Conservation (phyloP, 2,888 invertebrate species). For the Netelia virgata region DNA sequence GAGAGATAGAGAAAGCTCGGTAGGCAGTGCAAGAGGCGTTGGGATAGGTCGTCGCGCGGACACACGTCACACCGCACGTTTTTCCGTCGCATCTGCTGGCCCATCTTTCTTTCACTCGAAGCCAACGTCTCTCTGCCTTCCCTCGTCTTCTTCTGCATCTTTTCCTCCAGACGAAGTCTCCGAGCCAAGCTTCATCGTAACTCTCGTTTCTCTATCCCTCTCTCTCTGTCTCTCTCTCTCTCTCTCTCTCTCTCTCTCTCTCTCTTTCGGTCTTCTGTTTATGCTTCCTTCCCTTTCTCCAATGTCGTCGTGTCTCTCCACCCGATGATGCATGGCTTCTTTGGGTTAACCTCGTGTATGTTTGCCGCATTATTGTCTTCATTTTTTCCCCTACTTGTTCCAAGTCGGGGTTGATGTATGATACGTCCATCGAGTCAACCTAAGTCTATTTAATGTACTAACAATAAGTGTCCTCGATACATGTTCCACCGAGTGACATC, state of each 20-base stretch:
- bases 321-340: conserved; percentile 18
- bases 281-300: background rate
- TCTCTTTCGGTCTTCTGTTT: background rate
- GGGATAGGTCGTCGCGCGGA: conserved; percentile 64
- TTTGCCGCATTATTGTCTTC: background rate
- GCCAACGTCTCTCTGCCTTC: background rate
- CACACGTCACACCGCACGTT: conserved; percentile 48
- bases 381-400: no score
- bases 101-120: conserved; percentile 56
- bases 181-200: conserved; percentile 16
- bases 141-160: background rate
- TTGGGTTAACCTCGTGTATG: conserved; percentile 14
- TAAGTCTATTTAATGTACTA: no score
- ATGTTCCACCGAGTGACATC: no score
- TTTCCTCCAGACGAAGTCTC: background rate
- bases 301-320: background rate
- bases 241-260: conserved; percentile 7
- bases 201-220: background rate
- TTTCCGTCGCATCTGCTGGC: conserved; percentile 57
- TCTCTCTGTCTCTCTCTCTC: conserved; percentile 2
- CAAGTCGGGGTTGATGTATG: no score
- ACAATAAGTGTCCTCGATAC: no score
- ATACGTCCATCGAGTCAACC: no score
- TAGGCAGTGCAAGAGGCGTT: conserved; percentile 51
- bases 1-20: conserved; percentile 40